Evolutionary conservation across 1,140 invertebrate genomes (phyloP).

Genomic region (Drosophila dunni): DNA sequence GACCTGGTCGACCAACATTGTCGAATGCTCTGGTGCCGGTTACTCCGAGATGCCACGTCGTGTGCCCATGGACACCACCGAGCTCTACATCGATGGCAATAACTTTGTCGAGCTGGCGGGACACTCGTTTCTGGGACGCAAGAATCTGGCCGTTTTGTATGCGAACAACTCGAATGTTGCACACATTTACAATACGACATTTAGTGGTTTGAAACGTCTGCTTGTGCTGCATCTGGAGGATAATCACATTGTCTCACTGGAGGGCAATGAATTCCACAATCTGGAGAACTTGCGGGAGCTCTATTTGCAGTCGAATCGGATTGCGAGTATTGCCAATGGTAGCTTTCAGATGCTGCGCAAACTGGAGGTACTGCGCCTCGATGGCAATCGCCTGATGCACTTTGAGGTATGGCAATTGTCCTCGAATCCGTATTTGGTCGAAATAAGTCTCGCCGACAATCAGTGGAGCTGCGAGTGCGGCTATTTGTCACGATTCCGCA

Average conservation of each 20-base stretch:
- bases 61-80: conserved; percentile 97
- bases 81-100: conserved; percentile 96
- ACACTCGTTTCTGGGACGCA: conserved; percentile 95
- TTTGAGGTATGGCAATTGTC: conserved; percentile 92
- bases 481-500: conserved; percentile 90
- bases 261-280: conserved; percentile 93
- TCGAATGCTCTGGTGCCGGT: conserved; percentile 93
- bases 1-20: conserved; percentile 96
- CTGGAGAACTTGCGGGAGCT: conserved; percentile 92
- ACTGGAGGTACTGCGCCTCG: conserved; percentile 92
- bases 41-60: conserved; percentile 92
- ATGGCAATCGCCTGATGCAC: conserved; percentile 92
- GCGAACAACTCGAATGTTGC: conserved; percentile 95
- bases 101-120: conserved; percentile 93
- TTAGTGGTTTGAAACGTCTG: conserved; percentile 92
- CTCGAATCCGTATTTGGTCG: conserved; percentile 91
- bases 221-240: conserved; percentile 93
- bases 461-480: conserved; percentile 96
- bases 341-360: conserved; percentile 93
- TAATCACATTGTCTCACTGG: conserved; percentile 91
- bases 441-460: conserved; percentile 92
- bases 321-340: conserved; percentile 92
- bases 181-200: conserved; percentile 94
- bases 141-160: conserved; percentile 93
- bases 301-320: conserved; percentile 94